phyloP scores from a whole-genome alignment of 2,113 vertebrate species.

The Vidua macroura region DNA sequence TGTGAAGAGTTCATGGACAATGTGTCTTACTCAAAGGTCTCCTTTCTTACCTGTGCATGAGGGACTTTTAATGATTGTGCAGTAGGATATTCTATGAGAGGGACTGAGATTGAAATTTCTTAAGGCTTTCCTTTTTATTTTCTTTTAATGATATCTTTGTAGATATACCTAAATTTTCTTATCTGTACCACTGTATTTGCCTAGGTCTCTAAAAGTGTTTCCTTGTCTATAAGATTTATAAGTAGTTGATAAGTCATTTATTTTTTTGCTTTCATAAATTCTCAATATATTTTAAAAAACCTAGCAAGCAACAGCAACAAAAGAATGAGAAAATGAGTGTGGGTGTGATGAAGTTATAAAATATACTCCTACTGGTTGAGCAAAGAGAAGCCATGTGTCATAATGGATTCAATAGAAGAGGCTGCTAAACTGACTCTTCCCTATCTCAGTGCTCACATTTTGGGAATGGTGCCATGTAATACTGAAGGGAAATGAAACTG shows the following conservation, averaged over 20 bases:
- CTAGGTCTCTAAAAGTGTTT: neutral
- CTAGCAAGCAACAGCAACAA: neutral
- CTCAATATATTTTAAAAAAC: neutral
- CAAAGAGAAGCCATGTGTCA: neutral
- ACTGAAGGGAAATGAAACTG: neutral
- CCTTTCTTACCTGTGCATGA: constrained; percentile 4
- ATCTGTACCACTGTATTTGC: neutral
- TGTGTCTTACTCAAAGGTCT: neutral
- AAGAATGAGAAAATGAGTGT: neutral
- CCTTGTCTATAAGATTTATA: neutral
- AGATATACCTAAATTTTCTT: neutral
- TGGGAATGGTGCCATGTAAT: neutral
- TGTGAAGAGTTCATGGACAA: constrained; percentile 32
- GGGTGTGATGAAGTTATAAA: neutral
- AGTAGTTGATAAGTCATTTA: neutral
- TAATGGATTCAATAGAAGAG: neutral
- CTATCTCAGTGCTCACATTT: neutral
- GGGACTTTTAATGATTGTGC: neutral
- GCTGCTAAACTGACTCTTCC: neutral
- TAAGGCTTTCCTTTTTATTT: neutral
- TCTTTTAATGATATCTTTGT: neutral
- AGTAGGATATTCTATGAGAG: neutral
- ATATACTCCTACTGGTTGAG: neutral
- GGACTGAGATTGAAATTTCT: neutral
- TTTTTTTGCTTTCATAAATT: neutral